These are phyloP conservation scores for Eurypyga helias DNA, from an alignment of 2,113 vertebrate species.

Conservation along the genomic window DNA sequence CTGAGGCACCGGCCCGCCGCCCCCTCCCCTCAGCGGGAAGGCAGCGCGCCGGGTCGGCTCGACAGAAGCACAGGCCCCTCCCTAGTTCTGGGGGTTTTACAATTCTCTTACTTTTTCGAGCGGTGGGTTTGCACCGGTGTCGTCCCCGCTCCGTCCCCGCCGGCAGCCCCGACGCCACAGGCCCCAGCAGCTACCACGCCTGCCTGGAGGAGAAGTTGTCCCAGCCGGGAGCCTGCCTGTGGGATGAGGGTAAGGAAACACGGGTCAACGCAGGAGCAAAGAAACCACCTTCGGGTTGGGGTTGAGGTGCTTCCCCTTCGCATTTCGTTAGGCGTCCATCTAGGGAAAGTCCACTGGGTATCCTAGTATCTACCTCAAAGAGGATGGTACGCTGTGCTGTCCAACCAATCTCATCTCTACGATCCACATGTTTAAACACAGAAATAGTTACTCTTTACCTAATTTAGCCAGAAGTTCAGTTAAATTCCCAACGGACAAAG, in stretches of 20 bases:
- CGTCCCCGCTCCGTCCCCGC: neutral
- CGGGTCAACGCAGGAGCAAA: neutral
- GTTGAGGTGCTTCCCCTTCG: neutral
- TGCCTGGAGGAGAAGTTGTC: neutral
- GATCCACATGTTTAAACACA: neutral
- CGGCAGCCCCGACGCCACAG: neutral
- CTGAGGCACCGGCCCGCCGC: too few relatives aligned
- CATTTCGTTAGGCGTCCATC: neutral
- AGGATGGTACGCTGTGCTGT: neutral
- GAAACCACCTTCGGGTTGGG: neutral
- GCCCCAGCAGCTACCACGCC: neutral
- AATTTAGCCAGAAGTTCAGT: neutral
- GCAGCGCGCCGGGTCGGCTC: neutral
- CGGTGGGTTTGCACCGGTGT: neutral
- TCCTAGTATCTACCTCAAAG: rapidly evolving
- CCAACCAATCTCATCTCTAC: rapidly evolving
- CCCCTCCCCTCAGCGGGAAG: neutral
- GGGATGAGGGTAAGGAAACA: neutral
- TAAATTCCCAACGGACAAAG: rapidly evolving
- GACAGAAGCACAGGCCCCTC: neutral
- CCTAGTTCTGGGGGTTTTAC: neutral
- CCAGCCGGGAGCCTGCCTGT: neutral
- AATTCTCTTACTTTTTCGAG: neutral
- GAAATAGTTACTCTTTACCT: neutral
- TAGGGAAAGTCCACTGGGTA: neutral